Percentiles rank a stretch among this genome's conserved stretches.
These are phyloP conservation scores for Danaus melanippus DNA, from an alignment of 1,140 invertebrate genomes.

Conservation along the genomic window DNA sequence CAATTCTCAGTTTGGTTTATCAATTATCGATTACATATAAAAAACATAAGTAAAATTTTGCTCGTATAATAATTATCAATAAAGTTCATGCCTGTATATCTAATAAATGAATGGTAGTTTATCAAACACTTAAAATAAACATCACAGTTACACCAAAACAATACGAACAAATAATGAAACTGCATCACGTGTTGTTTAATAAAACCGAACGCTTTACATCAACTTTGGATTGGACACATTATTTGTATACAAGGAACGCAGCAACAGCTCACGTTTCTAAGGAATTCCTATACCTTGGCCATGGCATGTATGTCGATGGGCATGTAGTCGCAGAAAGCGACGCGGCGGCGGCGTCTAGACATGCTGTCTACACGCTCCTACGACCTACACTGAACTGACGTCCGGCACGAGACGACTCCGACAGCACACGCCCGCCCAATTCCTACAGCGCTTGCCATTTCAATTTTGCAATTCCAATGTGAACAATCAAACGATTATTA, in stretches of 20 bases:
- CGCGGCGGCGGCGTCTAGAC: conserved; percentile 59
- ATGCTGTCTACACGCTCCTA: conserved; percentile 38
- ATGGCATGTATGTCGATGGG: conserved; percentile 63
- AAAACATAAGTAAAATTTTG: too few species aligned
- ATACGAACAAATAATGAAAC: too few species aligned
- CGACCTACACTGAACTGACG: conserved; percentile 44
- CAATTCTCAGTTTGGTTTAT: too few species aligned
- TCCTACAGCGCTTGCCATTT: conserved; percentile 29
- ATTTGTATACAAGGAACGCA: background rate
- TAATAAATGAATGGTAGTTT: too few species aligned
- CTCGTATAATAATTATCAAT: too few species aligned
- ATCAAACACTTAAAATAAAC: too few species aligned
- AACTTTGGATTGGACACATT: too few species aligned
- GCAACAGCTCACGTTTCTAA: background rate
- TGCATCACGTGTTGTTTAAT: too few species aligned
- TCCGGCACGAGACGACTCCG: conserved; percentile 11
- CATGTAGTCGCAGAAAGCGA: conserved; percentile 63
- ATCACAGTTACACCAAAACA: too few species aligned
- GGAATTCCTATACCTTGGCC: conserved; percentile 50
- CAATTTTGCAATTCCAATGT: conserved; percentile 28
- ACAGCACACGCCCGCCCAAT: conserved; percentile 25
- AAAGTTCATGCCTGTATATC: too few species aligned
- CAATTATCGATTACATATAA: too few species aligned
- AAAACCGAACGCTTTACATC: too few species aligned
- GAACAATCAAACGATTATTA: conserved; percentile 9